Evolutionary conservation across 2,113 vertebrate species (phyloP), one percentile per base, ranked within the genome.

Genomic region (Lophochroa leadbeateri): DNA sequence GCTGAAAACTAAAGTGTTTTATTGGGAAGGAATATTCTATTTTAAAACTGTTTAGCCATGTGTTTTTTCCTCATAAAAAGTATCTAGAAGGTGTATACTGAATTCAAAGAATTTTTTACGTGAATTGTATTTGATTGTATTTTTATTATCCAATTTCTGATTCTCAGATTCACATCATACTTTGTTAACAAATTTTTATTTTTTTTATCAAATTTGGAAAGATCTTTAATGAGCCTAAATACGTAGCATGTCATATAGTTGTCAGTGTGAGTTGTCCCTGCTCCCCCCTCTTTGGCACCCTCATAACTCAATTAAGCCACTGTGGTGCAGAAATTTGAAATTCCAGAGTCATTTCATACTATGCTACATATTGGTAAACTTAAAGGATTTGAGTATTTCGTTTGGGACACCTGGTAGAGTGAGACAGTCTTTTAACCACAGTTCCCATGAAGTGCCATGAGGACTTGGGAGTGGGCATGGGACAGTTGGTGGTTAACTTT

Each of bases 171-270:
- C 17, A 52, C 5, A 5, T 57, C 58, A 4, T 80, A 29, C 10
- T 37, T 37, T 64, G 19, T 76, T 17, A 71, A 37, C 17, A 41
- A 43, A 7, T 50, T 35, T 3, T 9, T 64, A 10, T 47, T 88
- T 61, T 61, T 37, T 9, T 13, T 14, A 29, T 37, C 10, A 8
- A 39, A 37, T 35, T 67, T 64, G 13, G 4, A 29, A 58, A 35
- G 7, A 41, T n/a, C 7, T 3, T 31, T 52, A 63, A 19, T 49
- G 20, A 57, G 5, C 13, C 15, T 39, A 37, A 63, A 49, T 68
- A 7, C 1, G 0, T n/a, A 63, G 17, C 31, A 3, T 41, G n/a
- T 28, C 3, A 2, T 13, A 7, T 27, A n/a, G 11, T 20, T 76
- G 33, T 18, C 21, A 17, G 14, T 82, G 11, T 55, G 33, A 58